Base-by-base conservation (phyloP, 2,888 invertebrate species). In the Tenodera sinensis region DNA sequence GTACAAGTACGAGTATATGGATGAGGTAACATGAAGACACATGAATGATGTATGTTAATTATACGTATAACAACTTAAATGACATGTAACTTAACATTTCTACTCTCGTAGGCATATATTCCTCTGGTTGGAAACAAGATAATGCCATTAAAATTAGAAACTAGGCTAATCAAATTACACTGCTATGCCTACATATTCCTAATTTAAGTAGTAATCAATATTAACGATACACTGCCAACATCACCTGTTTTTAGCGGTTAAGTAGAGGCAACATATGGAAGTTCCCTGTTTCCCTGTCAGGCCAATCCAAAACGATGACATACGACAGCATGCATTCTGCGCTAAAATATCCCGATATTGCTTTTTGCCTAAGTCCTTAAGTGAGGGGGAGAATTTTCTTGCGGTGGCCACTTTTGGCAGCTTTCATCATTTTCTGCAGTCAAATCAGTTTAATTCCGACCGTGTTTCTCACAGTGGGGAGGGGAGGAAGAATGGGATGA, bases 361-460 rank as follows among this genome's bases (percentile, higher is more conserved):
- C 54, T 42, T 34, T 47, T 42, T 34, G 42, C 42, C 20, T 71
- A 71, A 71, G 54, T 71, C 54, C 20, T 42, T 42, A 12, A 42
- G 9, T 42, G 42, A 42, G 42, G 42, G 34, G 42, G 42, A 42
- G 54, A 20, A 14, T 15, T 20, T 71, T 20, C 20, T 71, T 71
- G 54, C 54, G 54, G 54, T 71, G 54, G 54, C 54, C 54, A 71
- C 54, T 71, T 71, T 71, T 71, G 34, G 84, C 84, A 81, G 85
- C 85, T 71, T 25, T 71, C 54, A 71, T 71, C 54, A 71, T 71
- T 71, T 71, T 71, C 54, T 42, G 34, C 84, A 87, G 88, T 89
- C 88, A 89, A 88, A 89, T 89, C 84, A 89, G 87, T 88, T 89
- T 89, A 89, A 89, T 89, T 89, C 81, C 71, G 54, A 87, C 84